Evolutionary conservation across 2,113 vertebrate species (phyloP).

Genomic region (Camelus dromedarius): DNA sequence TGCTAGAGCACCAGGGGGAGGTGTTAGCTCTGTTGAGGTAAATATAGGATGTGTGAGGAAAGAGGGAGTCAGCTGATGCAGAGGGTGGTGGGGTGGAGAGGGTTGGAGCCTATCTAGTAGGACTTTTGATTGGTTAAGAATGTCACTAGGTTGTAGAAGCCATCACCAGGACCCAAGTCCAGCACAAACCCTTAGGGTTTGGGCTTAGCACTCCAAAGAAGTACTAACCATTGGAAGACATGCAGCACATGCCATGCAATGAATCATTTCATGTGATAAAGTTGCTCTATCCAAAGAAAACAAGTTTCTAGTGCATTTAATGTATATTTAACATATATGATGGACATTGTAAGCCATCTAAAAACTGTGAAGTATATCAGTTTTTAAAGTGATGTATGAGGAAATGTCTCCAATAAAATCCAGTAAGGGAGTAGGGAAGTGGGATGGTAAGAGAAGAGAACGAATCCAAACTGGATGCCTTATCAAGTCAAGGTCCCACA

Average conservation of each 20-base stretch:
- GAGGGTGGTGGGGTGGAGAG: fast-evolving
- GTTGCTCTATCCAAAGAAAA: neutral
- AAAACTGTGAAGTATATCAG: neutral
- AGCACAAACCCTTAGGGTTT: neutral
- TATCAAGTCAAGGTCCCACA: neutral
- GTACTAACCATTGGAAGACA: neutral
- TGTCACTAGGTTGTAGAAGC: neutral
- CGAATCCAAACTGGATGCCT: neutral
- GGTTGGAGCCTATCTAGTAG: neutral
- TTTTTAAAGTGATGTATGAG: slow-evolving; percentile 11
- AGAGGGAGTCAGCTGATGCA: neutral
- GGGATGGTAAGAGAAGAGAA: neutral
- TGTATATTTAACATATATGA: neutral
- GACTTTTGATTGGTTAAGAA: neutral
- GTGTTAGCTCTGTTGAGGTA: neutral
- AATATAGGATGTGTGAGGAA: neutral
- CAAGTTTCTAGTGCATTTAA: neutral
- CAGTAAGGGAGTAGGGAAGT: neutral
- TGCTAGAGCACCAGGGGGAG: neutral
- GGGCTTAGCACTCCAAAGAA: neutral
- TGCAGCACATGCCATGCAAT: neutral
- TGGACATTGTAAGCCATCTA: neutral
- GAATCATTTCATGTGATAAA: neutral
- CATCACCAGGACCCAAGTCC: neutral
- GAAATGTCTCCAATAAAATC: neutral